Evolutionary conservation across 2,888 invertebrate genomes (phyloP), one percentile per base, ranked within the genome.

Genomic region (Melitaea athalia): DNA sequence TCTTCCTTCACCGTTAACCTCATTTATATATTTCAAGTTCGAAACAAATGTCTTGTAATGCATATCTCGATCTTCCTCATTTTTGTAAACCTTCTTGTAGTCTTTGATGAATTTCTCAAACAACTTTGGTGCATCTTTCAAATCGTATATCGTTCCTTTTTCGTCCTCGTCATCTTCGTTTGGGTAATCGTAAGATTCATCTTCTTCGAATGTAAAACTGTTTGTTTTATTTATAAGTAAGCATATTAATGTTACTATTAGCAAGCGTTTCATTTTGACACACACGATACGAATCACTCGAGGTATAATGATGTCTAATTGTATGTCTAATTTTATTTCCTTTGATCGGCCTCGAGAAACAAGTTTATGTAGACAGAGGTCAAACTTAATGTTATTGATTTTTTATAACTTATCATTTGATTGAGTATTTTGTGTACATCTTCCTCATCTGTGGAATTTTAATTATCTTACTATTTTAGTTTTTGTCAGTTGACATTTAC

Each of bases 11-110:
- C 78, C 77, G 72, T 90, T 91, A 12, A 82, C 64, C 10, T 69
- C 75, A 69, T 86, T 91, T 11, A 91, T 88, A 15, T 81, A 81
- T 63, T 81, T 79, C 65, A 91, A 78, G 67, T 79, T 87, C 4
- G 80, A 75, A 8, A 82, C 65, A 59, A 91, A 91, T 50, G 78
- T 79, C 5, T 76, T 67, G 66, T 76, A 89, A 71, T 81, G 88
- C n/a, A 72, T 75, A 0, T 77, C 66, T 1, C 75, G 73, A 38
- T 88, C 89, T 0, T 75, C 74, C 1, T 81, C 72, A 68, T 81
- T 63, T 57, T 80, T 78, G 67, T 91, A 91, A 49, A 74, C 64
- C 72, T 86, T 91, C 4, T 79, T 66, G 62, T 76, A 87, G 47
- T 86, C 80, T 31, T 73, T 73, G 0, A 85, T 52, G 55, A 84